Evolutionary conservation across 1,140 invertebrate genomes (phyloP).

Genomic region (Lineus longissimus): DNA sequence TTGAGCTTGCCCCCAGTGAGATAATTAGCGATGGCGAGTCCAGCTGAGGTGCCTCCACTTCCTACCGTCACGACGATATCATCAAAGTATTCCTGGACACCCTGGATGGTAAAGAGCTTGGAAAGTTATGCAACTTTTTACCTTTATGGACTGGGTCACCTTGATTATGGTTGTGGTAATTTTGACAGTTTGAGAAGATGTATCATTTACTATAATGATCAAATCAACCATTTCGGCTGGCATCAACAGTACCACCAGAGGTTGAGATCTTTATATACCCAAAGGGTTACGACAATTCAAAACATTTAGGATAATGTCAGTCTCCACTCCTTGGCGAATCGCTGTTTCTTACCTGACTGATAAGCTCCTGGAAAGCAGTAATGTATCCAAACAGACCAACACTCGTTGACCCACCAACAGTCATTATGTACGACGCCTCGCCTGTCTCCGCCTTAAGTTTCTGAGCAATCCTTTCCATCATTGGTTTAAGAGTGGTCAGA

Average conservation of each 20-base stretch:
- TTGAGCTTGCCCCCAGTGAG: slow-evolving; percentile 37
- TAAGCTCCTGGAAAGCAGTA: slow-evolving; percentile 37
- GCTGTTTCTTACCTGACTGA: slow-evolving; percentile 34
- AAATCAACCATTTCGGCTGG: no score
- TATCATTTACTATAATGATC: no score
- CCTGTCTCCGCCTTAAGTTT: slow-evolving; percentile 30
- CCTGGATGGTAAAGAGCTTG: slow-evolving; percentile 18
- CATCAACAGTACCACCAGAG: no score
- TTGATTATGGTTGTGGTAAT: no score
- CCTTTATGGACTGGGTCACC: no score
- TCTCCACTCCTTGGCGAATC: no score
- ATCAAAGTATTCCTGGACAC: slow-evolving; percentile 34
- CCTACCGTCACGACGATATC: slow-evolving; percentile 45
- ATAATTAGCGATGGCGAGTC: slow-evolving; percentile 40
- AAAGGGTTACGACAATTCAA: no score
- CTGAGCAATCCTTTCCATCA: slow-evolving; percentile 35
- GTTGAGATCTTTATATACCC: no score
- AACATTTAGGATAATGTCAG: no score
- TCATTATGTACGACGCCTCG: slow-evolving; percentile 36
- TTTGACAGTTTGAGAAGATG: no score
- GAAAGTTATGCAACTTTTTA: no score
- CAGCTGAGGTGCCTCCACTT: slow-evolving; percentile 45
- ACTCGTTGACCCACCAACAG: slow-evolving; percentile 43
- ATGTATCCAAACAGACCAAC: slow-evolving; percentile 47
- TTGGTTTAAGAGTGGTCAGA: slow-evolving; percentile 27